Conservation (phyloP, 2,888 invertebrate genomes). For the Boloria selene region DNA sequence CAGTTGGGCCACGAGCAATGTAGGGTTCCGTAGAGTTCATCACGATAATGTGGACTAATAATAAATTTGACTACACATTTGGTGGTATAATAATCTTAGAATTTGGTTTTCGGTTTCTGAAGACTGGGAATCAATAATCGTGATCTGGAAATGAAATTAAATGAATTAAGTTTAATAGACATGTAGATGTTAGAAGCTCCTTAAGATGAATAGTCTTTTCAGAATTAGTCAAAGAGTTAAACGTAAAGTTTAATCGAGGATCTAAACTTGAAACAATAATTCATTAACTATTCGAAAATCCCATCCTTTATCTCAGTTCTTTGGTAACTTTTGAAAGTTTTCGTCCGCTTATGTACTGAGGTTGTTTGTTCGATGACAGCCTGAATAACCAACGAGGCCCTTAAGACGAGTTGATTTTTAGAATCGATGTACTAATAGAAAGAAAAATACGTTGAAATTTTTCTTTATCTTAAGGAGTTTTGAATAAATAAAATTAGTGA, state of each 20-base stretch:
- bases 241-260: conserved; percentile 3
- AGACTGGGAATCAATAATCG: no score
- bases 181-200: background rate
- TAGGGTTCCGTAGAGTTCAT: no score
- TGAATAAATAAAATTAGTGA: no score
- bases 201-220: background rate
- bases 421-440: no score
- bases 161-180: no score
- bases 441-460: no score
- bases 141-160: no score
- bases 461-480: background rate
- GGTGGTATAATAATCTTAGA: no score
- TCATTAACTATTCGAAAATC: conserved; percentile 16
- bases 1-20: no score
- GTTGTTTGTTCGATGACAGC: conserved; percentile 15
- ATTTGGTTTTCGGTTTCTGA: no score
- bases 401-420: background rate
- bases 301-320: conserved; percentile 18
- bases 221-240: background rate
- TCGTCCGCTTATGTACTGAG: conserved; percentile 37
- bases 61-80: no score
- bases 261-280: conserved; percentile 7
- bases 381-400: conserved; percentile 12
- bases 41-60: no score
- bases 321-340: conserved; percentile 49